Conservation (phyloP, 2,113 vertebrate genomes). For the Ophiodon elongatus region DNA sequence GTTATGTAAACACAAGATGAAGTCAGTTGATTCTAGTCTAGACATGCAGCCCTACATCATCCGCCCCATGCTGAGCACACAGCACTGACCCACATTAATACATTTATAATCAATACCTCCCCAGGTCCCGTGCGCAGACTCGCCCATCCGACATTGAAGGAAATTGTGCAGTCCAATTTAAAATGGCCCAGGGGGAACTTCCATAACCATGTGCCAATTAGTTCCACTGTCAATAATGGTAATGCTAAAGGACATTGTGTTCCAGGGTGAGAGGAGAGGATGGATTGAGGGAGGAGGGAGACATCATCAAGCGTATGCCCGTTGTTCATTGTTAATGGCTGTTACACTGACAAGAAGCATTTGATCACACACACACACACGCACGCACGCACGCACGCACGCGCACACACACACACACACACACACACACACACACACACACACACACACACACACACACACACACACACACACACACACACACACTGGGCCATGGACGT, state of each 20-base stretch:
- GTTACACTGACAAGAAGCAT: slow-evolving; percentile 73
- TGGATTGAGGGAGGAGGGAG: slow-evolving; percentile 47
- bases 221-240: slow-evolving; percentile 77
- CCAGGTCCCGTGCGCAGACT: slow-evolving; percentile 53
- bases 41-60: slow-evolving; percentile 64
- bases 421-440: too few species aligned
- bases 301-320: slow-evolving; percentile 61
- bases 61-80: slow-evolving; percentile 55
- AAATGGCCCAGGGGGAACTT: slow-evolving; percentile 68
- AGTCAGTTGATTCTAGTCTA: slow-evolving; percentile 69
- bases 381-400: background rate
- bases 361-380: slow-evolving; percentile 58
- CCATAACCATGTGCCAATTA: slow-evolving; percentile 80
- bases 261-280: slow-evolving; percentile 56
- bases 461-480: slow-evolving; percentile 48
- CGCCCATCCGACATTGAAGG: slow-evolving; percentile 59
- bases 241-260: slow-evolving; percentile 74
- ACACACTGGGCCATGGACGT: slow-evolving; percentile 18
- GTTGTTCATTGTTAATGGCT: slow-evolving; percentile 73
- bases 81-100: slow-evolving; percentile 73
- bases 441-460: slow-evolving; percentile 49
- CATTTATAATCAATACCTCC: slow-evolving; percentile 76
- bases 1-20: slow-evolving; percentile 50
- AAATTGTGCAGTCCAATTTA: slow-evolving; percentile 78
- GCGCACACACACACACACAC: too few species aligned